Evolutionary conservation across 2,888 invertebrate species (phyloP), one percentile per base, ranked within the genome.

Genomic region (Ariolimax columbianus): DNA sequence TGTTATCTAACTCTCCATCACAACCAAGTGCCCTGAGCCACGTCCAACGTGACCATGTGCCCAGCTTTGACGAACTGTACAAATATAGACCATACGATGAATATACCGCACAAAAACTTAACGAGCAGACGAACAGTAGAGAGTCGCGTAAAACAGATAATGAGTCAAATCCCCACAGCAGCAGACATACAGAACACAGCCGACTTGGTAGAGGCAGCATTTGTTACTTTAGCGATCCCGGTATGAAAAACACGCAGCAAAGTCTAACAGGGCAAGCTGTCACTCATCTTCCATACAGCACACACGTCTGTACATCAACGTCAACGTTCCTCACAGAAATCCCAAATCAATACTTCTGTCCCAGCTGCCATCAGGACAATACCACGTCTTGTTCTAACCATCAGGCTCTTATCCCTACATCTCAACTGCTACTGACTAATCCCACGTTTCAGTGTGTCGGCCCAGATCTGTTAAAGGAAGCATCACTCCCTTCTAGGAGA

Each of bases 241-340:
- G 33, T 17, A 23, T 9, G 7, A 43, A 40, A 14, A 79, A 30
- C 79, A 47, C 30, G 6, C 47, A 66, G 1, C 63, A 59, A 19
- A 78, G 7, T 63, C n/a, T n/a, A n/a, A n/a, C n/a, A n/a, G n/a
- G n/a, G n/a, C 59, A 40, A 3, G 7, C 0, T 36, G 63, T 14
- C 11, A 6, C 26, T 30, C 63, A 59, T 19, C 3, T 59, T 1
- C 26, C 63, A 30, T 59, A 40, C 63, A 55, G 9, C 63, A 9
- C 26, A 23, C 79, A 63, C 68, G 47, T 43, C 66, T 55, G 55
- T 26, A n/a, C 68, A 26, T 23, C 78, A 26, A n/a, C 30, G 2
- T 68, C 79, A 11, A 79, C 43, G 19, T 79, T 79, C 33, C 79
- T 43, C 17, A 33, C 40, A 30, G 79, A 79, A 19, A 43, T 43